Percentiles rank a stretch among this genome's conserved stretches.
Evolutionary conservation across 1,140 invertebrate species (phyloP).

Genomic region (Lycorma delicatula): DNA sequence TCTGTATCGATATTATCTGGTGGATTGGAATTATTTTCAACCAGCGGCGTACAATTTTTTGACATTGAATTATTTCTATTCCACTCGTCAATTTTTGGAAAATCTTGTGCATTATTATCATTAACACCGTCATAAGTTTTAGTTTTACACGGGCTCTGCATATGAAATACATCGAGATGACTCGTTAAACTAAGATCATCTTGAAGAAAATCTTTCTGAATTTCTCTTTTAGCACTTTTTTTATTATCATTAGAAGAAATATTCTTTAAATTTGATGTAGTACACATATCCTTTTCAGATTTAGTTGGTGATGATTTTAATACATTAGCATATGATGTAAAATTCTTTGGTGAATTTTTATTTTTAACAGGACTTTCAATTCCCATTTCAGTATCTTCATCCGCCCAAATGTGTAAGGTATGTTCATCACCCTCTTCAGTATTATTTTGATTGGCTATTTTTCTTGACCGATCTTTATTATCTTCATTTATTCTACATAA

Average conservation of each 20-base stretch:
- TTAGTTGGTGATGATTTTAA: slow-evolving; percentile 2
- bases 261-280: neutral
- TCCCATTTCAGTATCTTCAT: neutral
- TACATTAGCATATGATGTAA: slow-evolving; percentile 8
- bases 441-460: slow-evolving; percentile 4
- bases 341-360: neutral
- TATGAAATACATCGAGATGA: slow-evolving; percentile 26
- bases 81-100: neutral
- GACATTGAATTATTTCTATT: neutral
- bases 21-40: neutral
- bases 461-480: slow-evolving; percentile 2
- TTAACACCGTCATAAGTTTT: slow-evolving; percentile 2
- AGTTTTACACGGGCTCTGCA: slow-evolving; percentile 23
- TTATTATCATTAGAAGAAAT: neutral
- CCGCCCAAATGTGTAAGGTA: neutral
- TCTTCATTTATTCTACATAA: neutral
- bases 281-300: neutral
- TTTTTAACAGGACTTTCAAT: slow-evolving; percentile 7
- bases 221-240: slow-evolving; percentile 15
- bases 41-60: too few relatives aligned
- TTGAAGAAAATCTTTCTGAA: slow-evolving; percentile 16
- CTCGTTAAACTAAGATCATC: slow-evolving; percentile 28
- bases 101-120: neutral
- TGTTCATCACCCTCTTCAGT: neutral
- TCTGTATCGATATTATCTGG: neutral